Conservation (phyloP, 2,888 invertebrate genomes). For the Thysanoteuthis rhombus region DNA sequence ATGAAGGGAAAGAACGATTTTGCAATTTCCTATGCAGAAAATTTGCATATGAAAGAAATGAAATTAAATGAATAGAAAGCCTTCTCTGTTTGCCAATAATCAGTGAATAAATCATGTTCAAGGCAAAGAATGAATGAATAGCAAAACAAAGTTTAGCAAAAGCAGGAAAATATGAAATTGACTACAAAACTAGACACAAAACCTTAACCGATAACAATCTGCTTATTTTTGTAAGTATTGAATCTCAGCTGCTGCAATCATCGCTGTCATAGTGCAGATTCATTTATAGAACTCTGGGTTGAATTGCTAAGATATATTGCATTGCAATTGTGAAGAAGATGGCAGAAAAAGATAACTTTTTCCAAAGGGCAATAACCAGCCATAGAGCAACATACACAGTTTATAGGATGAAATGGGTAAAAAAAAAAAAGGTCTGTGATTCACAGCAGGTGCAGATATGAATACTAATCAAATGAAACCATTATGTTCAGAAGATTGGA, state of each 20-base stretch:
- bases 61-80: neutral
- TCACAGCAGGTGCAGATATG: neutral
- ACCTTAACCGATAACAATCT: neutral
- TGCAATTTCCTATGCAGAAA: neutral
- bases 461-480: neutral
- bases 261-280: neutral
- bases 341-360: neutral
- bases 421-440: neutral
- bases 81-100: neutral
- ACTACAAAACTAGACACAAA: neutral
- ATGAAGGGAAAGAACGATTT: neutral
- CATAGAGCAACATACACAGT: neutral
- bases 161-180: neutral
- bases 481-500: neutral
- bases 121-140: neutral
- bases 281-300: neutral
- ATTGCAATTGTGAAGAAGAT: neutral
- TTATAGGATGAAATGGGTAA: neutral
- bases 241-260: neutral
- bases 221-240: neutral
- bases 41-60: neutral
- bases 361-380: neutral
- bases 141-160: neutral
- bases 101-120: neutral
- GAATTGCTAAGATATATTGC: constrained; percentile 12